Evolutionary conservation across 2,113 vertebrate species (phyloP), one percentile per base, ranked within the genome.

Genomic region (Nanorana parkeri): DNA sequence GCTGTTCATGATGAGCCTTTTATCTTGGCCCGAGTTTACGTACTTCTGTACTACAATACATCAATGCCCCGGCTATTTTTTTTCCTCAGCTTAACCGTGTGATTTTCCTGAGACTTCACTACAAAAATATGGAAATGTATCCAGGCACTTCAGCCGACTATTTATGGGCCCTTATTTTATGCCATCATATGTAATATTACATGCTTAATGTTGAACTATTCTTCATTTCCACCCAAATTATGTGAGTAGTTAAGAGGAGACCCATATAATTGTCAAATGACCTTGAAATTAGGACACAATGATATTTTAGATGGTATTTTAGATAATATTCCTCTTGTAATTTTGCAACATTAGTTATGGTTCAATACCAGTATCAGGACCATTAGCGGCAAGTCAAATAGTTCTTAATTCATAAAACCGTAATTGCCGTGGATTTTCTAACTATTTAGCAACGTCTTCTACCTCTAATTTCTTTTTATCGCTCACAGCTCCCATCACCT

Each of bases 261-360:
- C 88, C 83, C 79, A 67, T 89, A 88, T 88, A 41, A 86, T 91
- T 91, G 92, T 84, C 88, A 84, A 89, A 89, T 92, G 91, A 93
- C 92, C 93, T 94, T 94, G 91, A 84, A 90, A 83, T 91, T 92
- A 92, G 91, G 91, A 90, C 89, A 89, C 91, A 66, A 86, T 88
- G 91, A 90, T 93, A 92, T 90, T 91, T 91, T 89, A 91, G 90
- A 89, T 88, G 91, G 90, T 93, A 92, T 90, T 91, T 91, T 89
- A 91, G 90, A 89, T 88, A 89, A 90, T 89, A 87, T 89, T 92
- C 92, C 93, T 92, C 92, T 93, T 92, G 86, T 91, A 92, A 93
- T 91, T 93, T 94, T 94, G 87, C 90, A 85, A 90, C 92, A 94
- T 94, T 94, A 93, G 92, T 91, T 94, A 92, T 91, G 93, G 94